phyloP scores from a whole-genome alignment of 2,888 invertebrate genomes.

The Drosophila mayaguana region DNA sequence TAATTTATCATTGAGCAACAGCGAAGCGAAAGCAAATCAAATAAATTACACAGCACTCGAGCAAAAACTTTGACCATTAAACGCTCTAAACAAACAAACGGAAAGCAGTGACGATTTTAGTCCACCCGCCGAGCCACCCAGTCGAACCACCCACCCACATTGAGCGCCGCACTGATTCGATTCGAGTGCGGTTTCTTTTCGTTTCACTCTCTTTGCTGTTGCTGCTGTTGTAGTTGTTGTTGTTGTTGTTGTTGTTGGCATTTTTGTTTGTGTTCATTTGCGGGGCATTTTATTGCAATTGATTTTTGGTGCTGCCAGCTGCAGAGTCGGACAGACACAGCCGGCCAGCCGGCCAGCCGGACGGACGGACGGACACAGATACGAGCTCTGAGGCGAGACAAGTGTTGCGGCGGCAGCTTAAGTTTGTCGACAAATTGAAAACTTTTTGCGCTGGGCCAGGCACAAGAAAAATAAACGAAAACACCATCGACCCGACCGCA shows the following conservation, averaged over 20 bases:
- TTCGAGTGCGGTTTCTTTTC: slow-evolving; percentile 2
- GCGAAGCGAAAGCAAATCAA: slow-evolving; percentile 60
- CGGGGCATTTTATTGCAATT: slow-evolving; percentile 74
- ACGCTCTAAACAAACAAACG: slow-evolving; percentile 63
- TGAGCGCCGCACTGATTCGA: slow-evolving; percentile 7
- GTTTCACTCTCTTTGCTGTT: background rate
- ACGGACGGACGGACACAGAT: slow-evolving; percentile 9
- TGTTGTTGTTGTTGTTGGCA: slow-evolving; percentile 27
- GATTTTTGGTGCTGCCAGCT: slow-evolving; percentile 79
- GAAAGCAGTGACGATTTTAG: slow-evolving; percentile 51
- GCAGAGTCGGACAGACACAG: slow-evolving; percentile 44
- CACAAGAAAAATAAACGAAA: slow-evolving; percentile 29
- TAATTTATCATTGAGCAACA: slow-evolving; percentile 65
- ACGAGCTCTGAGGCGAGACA: slow-evolving; percentile 48
- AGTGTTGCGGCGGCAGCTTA: slow-evolving; percentile 76
- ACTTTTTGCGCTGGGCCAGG: slow-evolving; percentile 63
- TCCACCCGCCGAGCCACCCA: background rate
- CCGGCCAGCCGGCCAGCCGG: slow-evolving; percentile 65
- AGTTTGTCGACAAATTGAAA: slow-evolving; percentile 79
- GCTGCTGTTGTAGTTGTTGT: slow-evolving; percentile 15
- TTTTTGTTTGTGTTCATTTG: slow-evolving; percentile 57
- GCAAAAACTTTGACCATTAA: slow-evolving; percentile 70
- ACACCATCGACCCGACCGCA: slow-evolving; percentile 30
- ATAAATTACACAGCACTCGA: slow-evolving; percentile 61
- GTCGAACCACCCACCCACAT: background rate